Percentiles rank a stretch among this genome's conserved stretches.
Evolutionary conservation across 2,888 invertebrate genomes (phyloP).

Genomic region (Pantelozetes paolii): DNA sequence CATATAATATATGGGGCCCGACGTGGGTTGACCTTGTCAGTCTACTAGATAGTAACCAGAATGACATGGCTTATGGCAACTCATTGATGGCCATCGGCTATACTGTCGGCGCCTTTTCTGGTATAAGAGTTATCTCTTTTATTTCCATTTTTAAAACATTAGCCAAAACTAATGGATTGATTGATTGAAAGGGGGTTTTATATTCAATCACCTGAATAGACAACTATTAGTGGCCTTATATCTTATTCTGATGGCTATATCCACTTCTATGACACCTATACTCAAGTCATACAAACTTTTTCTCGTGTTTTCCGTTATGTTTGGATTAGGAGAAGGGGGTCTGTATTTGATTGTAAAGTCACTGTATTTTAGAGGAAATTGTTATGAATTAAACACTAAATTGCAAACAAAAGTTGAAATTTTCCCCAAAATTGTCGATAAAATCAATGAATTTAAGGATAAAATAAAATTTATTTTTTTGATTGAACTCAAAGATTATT

Average conservation of each 20-base stretch:
- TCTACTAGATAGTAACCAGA: constrained; percentile 33
- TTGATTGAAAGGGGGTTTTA: constrained; percentile 7
- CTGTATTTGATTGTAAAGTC: not conserved
- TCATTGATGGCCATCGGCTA: constrained; percentile 39
- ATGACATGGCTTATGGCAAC: constrained; percentile 38
- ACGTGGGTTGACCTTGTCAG: constrained; percentile 36
- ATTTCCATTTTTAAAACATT: too few relatives aligned
- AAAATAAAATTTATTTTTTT: too few relatives aligned
- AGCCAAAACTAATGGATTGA: too few relatives aligned
- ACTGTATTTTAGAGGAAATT: not conserved
- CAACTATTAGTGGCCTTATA: constrained; percentile 35
- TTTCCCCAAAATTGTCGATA: too few relatives aligned
- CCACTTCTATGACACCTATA: constrained; percentile 24
- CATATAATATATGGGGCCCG: constrained; percentile 39
- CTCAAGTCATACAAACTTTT: constrained; percentile 13
- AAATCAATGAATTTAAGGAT: too few relatives aligned
- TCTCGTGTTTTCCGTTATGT: not conserved
- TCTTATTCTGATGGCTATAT: constrained; percentile 17
- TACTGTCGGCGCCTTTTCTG: constrained; percentile 31
- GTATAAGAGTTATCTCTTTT: not conserved
- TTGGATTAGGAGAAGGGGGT: constrained; percentile 40
- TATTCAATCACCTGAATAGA: constrained; percentile 29
- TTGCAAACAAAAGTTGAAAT: too few relatives aligned
- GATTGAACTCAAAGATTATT: too few relatives aligned
- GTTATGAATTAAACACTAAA: not conserved